Percentiles rank a stretch among this genome's conserved stretches.
phyloP scores from a whole-genome alignment of 2,888 invertebrate genomes.

The Geotrupes spiniger region DNA sequence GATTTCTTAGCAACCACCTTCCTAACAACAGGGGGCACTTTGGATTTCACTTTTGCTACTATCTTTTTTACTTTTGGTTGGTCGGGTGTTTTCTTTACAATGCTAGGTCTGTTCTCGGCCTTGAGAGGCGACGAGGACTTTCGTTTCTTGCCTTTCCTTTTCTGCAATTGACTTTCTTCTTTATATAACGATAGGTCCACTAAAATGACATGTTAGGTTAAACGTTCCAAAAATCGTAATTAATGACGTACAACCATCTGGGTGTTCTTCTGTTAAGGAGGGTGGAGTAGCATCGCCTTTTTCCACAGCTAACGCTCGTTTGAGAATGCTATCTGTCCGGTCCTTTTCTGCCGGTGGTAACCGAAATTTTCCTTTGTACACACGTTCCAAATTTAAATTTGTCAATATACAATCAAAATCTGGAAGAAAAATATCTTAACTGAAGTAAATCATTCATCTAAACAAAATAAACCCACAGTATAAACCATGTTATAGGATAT shows the following conservation, averaged over 20 bases:
- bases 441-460: no score
- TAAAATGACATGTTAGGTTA: conserved; percentile 45
- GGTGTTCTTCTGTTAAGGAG: conserved; percentile 76
- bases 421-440: conserved; percentile 41
- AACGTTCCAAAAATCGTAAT: neutral
- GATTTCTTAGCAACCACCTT: conserved; percentile 25
- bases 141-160: conserved; percentile 48
- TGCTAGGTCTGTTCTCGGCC: conserved; percentile 12
- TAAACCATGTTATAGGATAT: neutral
- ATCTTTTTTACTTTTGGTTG: conserved; percentile 34
- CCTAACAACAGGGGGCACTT: conserved; percentile 16
- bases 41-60: conserved; percentile 10
- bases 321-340: conserved; percentile 78
- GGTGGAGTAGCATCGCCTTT: conserved; percentile 62
- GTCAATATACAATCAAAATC: conserved; percentile 88
- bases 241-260: conserved; percentile 74
- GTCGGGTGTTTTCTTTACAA: conserved; percentile 35
- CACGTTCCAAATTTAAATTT: conserved; percentile 72
- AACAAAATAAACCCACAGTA: no score
- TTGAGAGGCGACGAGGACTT: conserved; percentile 34
- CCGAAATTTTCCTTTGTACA: conserved; percentile 68
- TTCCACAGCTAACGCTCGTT: conserved; percentile 79
- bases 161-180: conserved; percentile 70
- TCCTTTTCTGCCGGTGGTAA: conserved; percentile 72
- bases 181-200: conserved; percentile 82